Evolutionary conservation across 1,140 invertebrate genomes (phyloP).

Genomic region (Philotrypesis tridentata): DNA sequence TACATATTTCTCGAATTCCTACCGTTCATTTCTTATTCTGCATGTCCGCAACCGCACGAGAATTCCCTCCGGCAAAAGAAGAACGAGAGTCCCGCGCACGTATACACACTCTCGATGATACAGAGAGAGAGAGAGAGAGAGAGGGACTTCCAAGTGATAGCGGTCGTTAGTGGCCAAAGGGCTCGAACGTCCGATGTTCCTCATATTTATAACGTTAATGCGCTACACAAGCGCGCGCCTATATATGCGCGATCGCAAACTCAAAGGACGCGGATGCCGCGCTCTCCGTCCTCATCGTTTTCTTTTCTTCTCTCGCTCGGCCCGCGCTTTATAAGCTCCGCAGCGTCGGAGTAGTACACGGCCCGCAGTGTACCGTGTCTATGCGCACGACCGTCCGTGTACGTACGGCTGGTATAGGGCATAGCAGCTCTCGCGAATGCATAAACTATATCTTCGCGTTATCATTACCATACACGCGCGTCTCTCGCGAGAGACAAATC

Average conservation of each 20-base stretch:
- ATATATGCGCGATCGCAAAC: not conserved
- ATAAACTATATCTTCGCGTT: slow-evolving; percentile 61
- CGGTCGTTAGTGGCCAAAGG: slow-evolving; percentile 53
- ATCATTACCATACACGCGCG: slow-evolving; percentile 57
- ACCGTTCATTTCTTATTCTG: not conserved
- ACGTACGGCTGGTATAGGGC: no score
- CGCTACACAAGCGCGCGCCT: slow-evolving; percentile 52
- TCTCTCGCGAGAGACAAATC: slow-evolving; percentile 60
- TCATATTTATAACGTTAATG: slow-evolving; percentile 65
- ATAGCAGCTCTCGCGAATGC: slow-evolving; percentile 49
- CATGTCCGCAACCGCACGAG: slow-evolving; percentile 26
- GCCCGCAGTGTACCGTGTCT: not conserved
- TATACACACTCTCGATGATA: slow-evolving; percentile 49
- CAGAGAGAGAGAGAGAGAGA: no score
- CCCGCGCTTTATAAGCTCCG: no score
- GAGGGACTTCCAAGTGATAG: slow-evolving; percentile 56
- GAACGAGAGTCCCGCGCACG: no score
- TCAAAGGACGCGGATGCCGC: slow-evolving; percentile 24
- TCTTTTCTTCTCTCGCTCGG: not conserved
- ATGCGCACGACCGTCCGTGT: no score
- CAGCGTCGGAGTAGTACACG: no score
- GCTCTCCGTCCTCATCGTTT: slow-evolving; percentile 3
- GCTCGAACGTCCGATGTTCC: slow-evolving; percentile 54
- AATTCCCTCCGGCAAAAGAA: not conserved
- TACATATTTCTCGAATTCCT: slow-evolving; percentile 31